Evolutionary conservation across 2,113 vertebrate species (phyloP), one percentile per base, ranked within the genome.

Genomic region (Crypturellus undulatus): DNA sequence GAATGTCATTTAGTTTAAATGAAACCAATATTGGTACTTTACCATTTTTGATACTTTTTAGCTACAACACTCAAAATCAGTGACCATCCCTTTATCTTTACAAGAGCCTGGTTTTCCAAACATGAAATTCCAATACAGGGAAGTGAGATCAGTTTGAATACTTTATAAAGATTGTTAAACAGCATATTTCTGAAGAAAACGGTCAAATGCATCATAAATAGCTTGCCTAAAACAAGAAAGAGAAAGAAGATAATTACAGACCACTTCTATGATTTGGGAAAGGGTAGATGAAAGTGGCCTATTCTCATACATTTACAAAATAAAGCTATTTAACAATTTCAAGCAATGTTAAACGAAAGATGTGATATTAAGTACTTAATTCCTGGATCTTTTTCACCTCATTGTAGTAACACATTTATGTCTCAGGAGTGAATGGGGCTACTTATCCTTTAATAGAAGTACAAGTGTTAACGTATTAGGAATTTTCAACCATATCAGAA

Each of bases 141-240:
- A 84, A 86, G 70, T 71, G 42, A 79, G 58, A 93, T 56, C 82
- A 42, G 56, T 76, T 28, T 84, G 70, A 94, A 62, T 6, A 63
- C 47, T 21, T 79, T 8, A 56, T 5, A 56, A 59, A 82, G 72
- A 52, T 10, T 7, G 72, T 54, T 85, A 98, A 54, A 92, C 79
- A n/a, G 98, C 86, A 8, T 99, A 99, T 96, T 99, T 99, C 94
- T 96, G 97, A 88, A 98, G 98, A 94, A 99, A 99, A 81, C 98
- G 98, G 93, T 99, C 98, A 96, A 99, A 99, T 4, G 99, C 98
- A 52, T 99, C 99, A 26, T 99, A 99, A 96, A 99, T 99, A 22
- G 99, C 99, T 96, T 97, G 98, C 92, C 99, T 99, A 92, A 21
- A 97, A 97, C 42, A 84, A 92, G 52, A 49, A 79, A 60, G 89